A percentile compares a stretch with the other conserved stretches of the same genome.
phyloP scores from a whole-genome alignment of 2,797 vertebrate species.

The Anolis apletophallus region DNA sequence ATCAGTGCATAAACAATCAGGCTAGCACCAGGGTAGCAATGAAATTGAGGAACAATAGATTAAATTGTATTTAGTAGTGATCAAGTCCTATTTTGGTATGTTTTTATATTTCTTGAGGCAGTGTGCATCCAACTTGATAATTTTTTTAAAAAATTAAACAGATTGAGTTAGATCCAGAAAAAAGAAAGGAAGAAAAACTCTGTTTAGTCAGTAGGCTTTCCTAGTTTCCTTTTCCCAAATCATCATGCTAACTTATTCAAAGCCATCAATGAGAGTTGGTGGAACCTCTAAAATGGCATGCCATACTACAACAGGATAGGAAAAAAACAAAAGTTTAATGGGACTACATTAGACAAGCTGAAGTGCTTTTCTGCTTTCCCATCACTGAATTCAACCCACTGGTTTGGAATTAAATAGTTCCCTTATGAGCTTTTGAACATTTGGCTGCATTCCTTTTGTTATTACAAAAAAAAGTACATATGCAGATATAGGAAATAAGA shows the following conservation, averaged over 20 bases:
- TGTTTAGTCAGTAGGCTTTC: not conserved
- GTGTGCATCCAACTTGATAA: not conserved
- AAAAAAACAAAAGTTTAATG: not conserved
- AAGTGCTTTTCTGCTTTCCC: not conserved
- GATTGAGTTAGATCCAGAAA: not conserved
- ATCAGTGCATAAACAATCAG: not conserved
- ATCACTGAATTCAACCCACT: not conserved
- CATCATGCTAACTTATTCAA: not conserved
- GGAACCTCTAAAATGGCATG: too few species aligned
- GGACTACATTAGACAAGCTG: not conserved
- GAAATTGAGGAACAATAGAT: not conserved
- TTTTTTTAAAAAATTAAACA: not conserved
- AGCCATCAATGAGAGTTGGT: not conserved
- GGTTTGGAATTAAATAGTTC: not conserved
- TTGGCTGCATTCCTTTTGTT: not conserved
- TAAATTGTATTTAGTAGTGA: not conserved
- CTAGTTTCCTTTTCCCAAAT: not conserved
- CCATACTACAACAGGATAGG: not conserved
- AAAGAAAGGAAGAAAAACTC: not conserved
- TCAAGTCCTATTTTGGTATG: not conserved
- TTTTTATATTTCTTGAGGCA: not conserved
- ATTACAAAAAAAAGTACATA: not conserved
- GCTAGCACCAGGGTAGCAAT: not conserved
- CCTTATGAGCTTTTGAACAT: not conserved
- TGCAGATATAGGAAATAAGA: not conserved